Conservation (phyloP, 2,888 invertebrate genomes). For the Meganola albula region DNA sequence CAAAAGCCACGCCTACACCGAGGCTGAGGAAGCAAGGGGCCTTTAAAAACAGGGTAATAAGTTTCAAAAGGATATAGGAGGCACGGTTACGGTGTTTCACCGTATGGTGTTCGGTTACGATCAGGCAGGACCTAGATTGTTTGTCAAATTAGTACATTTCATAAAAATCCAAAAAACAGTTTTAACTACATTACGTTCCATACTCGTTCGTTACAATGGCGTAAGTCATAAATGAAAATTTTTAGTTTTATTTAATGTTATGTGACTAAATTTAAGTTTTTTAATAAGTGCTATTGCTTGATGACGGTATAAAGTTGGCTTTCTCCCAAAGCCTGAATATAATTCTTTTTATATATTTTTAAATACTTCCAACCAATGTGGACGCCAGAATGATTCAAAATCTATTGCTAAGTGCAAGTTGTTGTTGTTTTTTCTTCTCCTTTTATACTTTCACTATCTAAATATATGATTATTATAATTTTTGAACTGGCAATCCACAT, state of each 20-base stretch:
- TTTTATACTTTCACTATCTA: constrained; percentile 23
- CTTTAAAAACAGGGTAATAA: too few relatives aligned
- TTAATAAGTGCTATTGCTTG: constrained; percentile 36
- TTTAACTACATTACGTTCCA: too few relatives aligned
- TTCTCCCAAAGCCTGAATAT: constrained; percentile 70
- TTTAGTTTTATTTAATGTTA: not conserved
- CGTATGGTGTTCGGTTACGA: too few relatives aligned
- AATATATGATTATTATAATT: constrained; percentile 25
- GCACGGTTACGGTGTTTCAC: too few relatives aligned
- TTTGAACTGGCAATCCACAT: constrained; percentile 44
- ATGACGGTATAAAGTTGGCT: constrained; percentile 56
- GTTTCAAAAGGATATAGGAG: too few relatives aligned
- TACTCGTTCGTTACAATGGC: too few relatives aligned
- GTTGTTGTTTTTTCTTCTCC: constrained; percentile 16
- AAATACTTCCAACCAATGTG: constrained; percentile 58
- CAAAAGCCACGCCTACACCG: too few relatives aligned
- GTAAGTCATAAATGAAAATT: not conserved
- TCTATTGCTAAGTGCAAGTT: constrained; percentile 23
- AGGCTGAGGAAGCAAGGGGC: too few relatives aligned
- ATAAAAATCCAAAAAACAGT: too few relatives aligned
- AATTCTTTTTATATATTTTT: constrained; percentile 63
- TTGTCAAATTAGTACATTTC: too few relatives aligned
- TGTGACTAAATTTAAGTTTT: not conserved
- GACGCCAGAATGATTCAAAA: constrained; percentile 32
- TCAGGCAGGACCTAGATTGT: too few relatives aligned